A percentile compares a stretch with the other conserved stretches of the same genome.
Evolutionary conservation across 2,888 invertebrate species (phyloP).

Genomic region (Tipula helvola): DNA sequence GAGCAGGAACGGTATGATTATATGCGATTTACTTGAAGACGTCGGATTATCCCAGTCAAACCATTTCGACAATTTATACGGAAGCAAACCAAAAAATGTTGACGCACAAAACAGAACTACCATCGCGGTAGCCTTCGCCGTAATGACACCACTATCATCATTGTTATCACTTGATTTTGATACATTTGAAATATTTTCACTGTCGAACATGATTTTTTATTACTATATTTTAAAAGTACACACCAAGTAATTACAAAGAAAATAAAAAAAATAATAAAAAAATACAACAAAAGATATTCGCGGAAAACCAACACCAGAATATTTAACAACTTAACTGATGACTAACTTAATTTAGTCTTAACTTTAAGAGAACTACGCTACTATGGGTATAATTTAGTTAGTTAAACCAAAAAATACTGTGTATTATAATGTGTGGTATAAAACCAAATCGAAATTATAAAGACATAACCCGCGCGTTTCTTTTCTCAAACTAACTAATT

Average conservation of each 20-base stretch:
- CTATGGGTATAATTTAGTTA: neutral
- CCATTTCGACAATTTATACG: slow-evolving; percentile 53
- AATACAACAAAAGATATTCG: neutral
- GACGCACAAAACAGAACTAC: slow-evolving; percentile 62
- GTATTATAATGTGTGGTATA: neutral
- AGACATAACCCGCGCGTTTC: neutral
- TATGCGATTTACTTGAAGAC: slow-evolving; percentile 17
- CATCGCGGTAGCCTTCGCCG: slow-evolving; percentile 71
- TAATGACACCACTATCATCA: slow-evolving; percentile 39
- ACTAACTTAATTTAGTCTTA: neutral
- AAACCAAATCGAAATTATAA: neutral
- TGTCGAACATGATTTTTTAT: neutral
- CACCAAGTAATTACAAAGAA: neutral
- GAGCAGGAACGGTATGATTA: slow-evolving; percentile 46
- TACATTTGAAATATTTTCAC: neutral
- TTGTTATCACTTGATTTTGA: slow-evolving; percentile 17
- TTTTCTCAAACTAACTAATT: neutral
- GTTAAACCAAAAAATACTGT: neutral
- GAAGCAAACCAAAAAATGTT: slow-evolving; percentile 59
- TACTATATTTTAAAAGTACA: too few relatives aligned
- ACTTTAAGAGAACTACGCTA: neutral
- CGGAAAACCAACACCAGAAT: neutral
- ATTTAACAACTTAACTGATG: neutral
- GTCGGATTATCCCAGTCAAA: slow-evolving; percentile 46
- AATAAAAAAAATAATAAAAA: neutral